phyloP scores from a whole-genome alignment of 2,113 vertebrate genomes.

The Platysternon megacephalum region DNA sequence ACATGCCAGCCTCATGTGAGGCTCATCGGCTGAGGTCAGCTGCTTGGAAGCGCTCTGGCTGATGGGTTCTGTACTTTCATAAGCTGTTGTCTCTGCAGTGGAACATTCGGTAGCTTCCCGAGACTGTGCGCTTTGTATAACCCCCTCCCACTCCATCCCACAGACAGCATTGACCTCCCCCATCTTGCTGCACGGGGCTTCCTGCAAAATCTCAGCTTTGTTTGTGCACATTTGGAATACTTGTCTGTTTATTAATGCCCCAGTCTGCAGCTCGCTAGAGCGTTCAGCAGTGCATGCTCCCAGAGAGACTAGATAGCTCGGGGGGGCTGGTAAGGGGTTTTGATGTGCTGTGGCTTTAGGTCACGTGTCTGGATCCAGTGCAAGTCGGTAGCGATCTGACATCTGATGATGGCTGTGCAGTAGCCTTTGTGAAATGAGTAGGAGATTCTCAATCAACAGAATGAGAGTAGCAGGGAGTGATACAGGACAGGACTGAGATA shows the following conservation, averaged over 20 bases:
- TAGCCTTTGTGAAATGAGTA: background rate
- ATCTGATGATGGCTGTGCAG: background rate
- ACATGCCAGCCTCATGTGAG: background rate
- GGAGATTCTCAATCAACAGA: background rate
- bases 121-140: background rate
- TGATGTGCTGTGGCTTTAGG: background rate
- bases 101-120: background rate
- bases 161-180: background rate
- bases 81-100: background rate
- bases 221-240: background rate
- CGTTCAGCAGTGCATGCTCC: background rate
- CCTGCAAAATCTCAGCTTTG: background rate
- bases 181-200: background rate
- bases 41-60: background rate
- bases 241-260: background rate
- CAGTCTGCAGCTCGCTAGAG: background rate
- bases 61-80: background rate
- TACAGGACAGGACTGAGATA: background rate
- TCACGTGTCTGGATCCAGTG: background rate
- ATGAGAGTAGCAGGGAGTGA: background rate
- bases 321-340: background rate
- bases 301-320: background rate
- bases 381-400: background rate
- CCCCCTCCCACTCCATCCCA: background rate
- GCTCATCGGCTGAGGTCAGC: background rate